Evolutionary conservation across 37 sponge, comb jelly and placozoan species (phyloP).

Genomic region (Hexactinellida sp.): DNA sequence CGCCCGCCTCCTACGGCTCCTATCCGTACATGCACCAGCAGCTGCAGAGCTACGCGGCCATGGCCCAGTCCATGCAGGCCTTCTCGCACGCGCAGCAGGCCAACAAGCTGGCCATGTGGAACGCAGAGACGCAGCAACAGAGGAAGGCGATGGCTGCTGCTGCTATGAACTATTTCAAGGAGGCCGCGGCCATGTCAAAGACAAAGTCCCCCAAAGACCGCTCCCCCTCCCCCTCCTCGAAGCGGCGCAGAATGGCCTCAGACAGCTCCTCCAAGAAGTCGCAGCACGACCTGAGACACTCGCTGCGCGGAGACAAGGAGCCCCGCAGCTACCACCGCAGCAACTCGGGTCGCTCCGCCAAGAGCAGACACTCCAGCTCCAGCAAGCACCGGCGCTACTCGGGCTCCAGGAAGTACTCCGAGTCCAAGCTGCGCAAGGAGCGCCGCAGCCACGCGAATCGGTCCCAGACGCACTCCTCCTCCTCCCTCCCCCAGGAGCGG

Average conservation of each 20-base stretch:
- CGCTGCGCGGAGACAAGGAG: background rate
- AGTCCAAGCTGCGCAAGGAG: background rate
- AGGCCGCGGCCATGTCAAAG: background rate
- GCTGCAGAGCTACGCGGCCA: background rate
- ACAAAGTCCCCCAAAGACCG: background rate
- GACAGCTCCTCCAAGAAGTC: constrained; percentile 4
- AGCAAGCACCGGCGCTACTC: background rate
- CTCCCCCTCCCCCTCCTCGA: background rate
- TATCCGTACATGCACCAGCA: background rate
- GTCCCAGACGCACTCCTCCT: background rate
- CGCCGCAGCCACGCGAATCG: background rate
- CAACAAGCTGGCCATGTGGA: constrained; percentile 1
- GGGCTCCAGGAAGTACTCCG: background rate
- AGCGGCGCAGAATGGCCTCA: background rate
- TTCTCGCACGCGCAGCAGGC: background rate
- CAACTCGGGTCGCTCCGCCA: background rate
- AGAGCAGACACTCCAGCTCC: background rate
- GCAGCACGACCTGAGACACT: constrained; percentile 1
- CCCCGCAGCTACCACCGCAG: background rate
- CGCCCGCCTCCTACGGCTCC: background rate
- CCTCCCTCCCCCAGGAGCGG: background rate
- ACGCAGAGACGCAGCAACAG: background rate
- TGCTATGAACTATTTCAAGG: background rate
- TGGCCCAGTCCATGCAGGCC: constrained; percentile 8
- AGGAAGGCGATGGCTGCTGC: constrained; percentile 16